Conservation (phyloP, 2,113 vertebrate genomes). For the Phrynosoma blainvillii region DNA sequence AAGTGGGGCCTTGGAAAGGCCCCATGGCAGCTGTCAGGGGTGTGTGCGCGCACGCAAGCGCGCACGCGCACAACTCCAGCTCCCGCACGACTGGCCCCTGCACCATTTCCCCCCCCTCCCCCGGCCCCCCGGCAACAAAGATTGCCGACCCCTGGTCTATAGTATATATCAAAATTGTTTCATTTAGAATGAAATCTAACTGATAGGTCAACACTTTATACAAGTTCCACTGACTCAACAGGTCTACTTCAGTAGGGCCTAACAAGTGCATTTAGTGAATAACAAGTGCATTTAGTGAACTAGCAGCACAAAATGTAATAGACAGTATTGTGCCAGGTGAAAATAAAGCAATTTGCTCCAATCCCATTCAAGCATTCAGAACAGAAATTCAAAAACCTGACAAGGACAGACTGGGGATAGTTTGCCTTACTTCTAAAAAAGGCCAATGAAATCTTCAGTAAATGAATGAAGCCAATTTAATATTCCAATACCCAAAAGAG, state of each 20-base stretch:
- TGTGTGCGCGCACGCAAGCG: no score
- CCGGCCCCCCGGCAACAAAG: no score
- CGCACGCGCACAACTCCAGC: no score
- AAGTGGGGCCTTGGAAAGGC: no score
- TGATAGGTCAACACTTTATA: background rate
- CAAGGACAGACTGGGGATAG: conserved; percentile 4
- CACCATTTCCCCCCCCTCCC: no score
- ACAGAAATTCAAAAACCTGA: background rate
- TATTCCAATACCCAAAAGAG: conserved; percentile 53
- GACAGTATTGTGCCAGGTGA: background rate
- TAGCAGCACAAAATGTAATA: background rate
- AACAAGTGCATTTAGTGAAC: no score
- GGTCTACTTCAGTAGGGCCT: no score
- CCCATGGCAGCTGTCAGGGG: no score
- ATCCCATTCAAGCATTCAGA: background rate
- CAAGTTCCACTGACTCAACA: no score
- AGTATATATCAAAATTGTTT: conserved; percentile 55
- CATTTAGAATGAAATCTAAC: conserved; percentile 50
- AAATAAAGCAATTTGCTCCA: background rate
- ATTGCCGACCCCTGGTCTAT: no score
- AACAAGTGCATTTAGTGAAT: no score
- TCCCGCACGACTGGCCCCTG: no score
- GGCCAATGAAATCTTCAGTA: conserved; percentile 37
- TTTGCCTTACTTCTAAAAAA: background rate
- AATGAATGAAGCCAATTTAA: conserved; percentile 54